phyloP scores from a whole-genome alignment of 2,888 invertebrate species.

The Oegoconia quadripuncta region DNA sequence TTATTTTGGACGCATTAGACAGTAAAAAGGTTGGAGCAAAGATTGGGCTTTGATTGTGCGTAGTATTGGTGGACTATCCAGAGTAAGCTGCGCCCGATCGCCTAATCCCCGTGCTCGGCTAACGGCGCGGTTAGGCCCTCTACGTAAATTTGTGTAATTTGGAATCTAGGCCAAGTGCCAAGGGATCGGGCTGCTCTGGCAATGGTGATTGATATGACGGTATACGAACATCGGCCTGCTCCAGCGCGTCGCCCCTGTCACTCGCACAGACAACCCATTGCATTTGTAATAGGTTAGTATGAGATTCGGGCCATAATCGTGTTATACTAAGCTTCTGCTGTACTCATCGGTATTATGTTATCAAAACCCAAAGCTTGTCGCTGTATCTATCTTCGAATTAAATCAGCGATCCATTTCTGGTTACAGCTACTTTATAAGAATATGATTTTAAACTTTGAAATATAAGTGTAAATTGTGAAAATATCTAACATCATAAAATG shows the following conservation, averaged over 20 bases:
- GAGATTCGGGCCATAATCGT: constrained; percentile 9
- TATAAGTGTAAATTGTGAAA: no score
- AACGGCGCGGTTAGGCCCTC: constrained; percentile 66
- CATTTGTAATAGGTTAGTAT: constrained; percentile 56
- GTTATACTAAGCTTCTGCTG: constrained; percentile 10
- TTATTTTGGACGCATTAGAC: constrained; percentile 18
- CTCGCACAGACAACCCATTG: constrained; percentile 46
- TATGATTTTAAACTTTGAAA: no score
- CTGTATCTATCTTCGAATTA: no score
- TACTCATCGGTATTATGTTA: no score
- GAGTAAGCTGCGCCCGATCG: constrained; percentile 62
- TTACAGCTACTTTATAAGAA: no score
- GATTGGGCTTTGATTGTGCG: constrained; percentile 58
- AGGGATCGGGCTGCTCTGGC: constrained; percentile 65
- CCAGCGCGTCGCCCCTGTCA: constrained; percentile 41
- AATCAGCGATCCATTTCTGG: no score
- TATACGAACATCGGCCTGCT: constrained; percentile 54
- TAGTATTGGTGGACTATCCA: constrained; percentile 59
- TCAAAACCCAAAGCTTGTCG: no score
- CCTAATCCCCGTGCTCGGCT: constrained; percentile 65
- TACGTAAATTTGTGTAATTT: constrained; percentile 78
- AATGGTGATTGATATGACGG: constrained; percentile 76
- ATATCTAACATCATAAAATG: neutral
- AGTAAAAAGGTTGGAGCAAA: constrained; percentile 30
- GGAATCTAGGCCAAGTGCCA: constrained; percentile 77